Evolutionary conservation across 2,113 vertebrate genomes (phyloP), one percentile per base, ranked within the genome.

Genomic region (Marmota monax): DNA sequence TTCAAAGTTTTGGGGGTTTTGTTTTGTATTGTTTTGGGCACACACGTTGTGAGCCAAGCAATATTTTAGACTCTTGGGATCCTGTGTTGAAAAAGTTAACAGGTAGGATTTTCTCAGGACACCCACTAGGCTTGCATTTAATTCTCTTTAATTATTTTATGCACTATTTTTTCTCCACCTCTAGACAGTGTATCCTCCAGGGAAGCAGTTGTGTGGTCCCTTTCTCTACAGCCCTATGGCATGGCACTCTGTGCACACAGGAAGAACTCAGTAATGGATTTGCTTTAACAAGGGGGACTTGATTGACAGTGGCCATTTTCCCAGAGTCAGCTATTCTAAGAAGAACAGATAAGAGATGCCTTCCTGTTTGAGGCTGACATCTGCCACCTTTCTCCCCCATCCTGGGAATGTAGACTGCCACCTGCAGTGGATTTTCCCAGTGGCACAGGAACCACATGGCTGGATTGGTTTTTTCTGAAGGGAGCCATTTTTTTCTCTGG

Each of bases 61-160:
- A 29, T 79, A 77, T 78, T 83, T 74, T 92, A 89, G 69, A 94
- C 74, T 82, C 84, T 69, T 27, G 23, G n/a, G 65, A 90, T 37
- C 53, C 22, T 76, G 45, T 69, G 39, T 51, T 83, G 10, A 72
- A 82, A 93, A 95, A 96, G 37, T 48, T 89, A 73, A 53, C 58
- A 82, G n/a, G 53, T n/a, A 65, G 16, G 23, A 78, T 96, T 92
- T 92, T 76, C 91, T 92, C 78, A 96, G 89, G 63, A 63, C 1
- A n/a, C 9, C 61, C 53, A 45, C 20, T 37, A 51, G n/a, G 65
- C 74, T 84, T 39, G 65, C 70, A 80, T 39, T 88, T 80, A 91
- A 84, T 69, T 78, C 48, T 70, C 51, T 83, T 79, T 63, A 77
- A 90, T 25, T 74, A 12, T 88, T 87, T n/a, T 45, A 42, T 78